Base-by-base conservation (phyloP, 1,140 invertebrate genomes). In the Aphidius ervi region DNA sequence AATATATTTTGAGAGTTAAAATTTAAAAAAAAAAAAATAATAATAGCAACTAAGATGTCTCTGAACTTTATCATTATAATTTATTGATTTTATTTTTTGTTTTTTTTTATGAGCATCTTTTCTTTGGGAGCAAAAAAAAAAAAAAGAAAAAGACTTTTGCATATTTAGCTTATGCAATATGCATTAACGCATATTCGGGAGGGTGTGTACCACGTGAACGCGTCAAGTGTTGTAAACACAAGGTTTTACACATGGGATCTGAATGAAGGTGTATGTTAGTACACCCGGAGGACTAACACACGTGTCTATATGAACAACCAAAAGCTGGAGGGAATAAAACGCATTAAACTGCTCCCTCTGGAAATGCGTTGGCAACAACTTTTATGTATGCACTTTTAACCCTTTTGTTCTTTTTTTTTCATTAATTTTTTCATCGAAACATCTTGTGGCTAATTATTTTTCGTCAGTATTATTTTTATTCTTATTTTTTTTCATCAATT, bases 111-210 rank as follows among this genome's bases (percentile, higher is more conserved):
- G 16, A 16, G 16, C 16, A 0, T 16, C 16, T 16, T 16, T 31
- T 31, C 23, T 31, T 31, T 31, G 1, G 2, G 16, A 16, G 23
- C 4, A 31, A 31, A 31, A 4, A 31, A 31, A 23, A 23, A 31
- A 31, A 31, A 3, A 31, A 1, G 16, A 16, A 16, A 16, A 16
- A 16, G 16, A 16, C 16, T 31, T 31, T 31, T 31, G 23, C 23
- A 31, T 3, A 16, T 47, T 20, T 58, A 23, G 10, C 48, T 59
- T 59, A 59, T 59, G 57, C 41, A 59, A 59, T 59, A 59, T 59
- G 57, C 57, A 59, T 59, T 59, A 59, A 59, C 57, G 57, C 57
- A 52, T 47, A 59, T 59, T 37, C n/a, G 31, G 8, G 41, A 9
- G 16, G 16, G 16, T 16, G 42, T n/a, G 43, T 37, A 42, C 39